Base-by-base conservation (phyloP, 2,888 invertebrate genomes). In the Catocala nupta region DNA sequence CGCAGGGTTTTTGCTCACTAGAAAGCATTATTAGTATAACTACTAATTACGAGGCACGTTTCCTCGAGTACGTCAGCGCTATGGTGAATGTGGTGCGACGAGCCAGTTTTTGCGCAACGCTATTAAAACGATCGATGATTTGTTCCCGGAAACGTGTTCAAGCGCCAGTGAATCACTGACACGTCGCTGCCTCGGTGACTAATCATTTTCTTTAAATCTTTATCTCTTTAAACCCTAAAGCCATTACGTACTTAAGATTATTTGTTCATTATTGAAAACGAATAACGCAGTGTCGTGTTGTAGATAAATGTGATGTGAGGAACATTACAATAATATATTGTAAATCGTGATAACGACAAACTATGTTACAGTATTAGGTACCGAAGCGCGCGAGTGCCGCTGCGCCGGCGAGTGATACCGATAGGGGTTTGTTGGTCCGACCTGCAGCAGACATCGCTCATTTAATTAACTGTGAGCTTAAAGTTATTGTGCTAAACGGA, bases 1-100 rank as follows among this genome's bases (percentile, higher is more conserved):
- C 59, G 74, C 69, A 63, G 56, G 55, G 70, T 81, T 82, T 75
- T 84, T 81, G 61, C 67, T 16, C 61, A 63, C 65, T 82, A 79
- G 82, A 84, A 82, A 83, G 85, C 70, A 68, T 65, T 76, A 77
- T 79, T 75, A 75, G 61, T 69, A 69, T 78, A 79, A 79, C 74
- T 75, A 72, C 63, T 77, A 73, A 81, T 77, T 68, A 81, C 59
- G 68, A 65, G 69, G 64, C 66, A 68, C 63, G 67, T 73, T 78
- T 82, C 80, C 83, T 75, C 60, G 57, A 48, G 56, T 55, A 56
- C 7, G 7, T 45, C 25, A 25, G 33, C 59, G 66, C 43, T 55
- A 57, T 33, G 56, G 57, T 63, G 65, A 65, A 62, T 64, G 60
- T 45, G 43, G n/a, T 45, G 44, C 42, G 44, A 57, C 49, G 59